Evolutionary conservation across 2,888 invertebrate genomes (phyloP).

Genomic region (Candidula unifasciata): DNA sequence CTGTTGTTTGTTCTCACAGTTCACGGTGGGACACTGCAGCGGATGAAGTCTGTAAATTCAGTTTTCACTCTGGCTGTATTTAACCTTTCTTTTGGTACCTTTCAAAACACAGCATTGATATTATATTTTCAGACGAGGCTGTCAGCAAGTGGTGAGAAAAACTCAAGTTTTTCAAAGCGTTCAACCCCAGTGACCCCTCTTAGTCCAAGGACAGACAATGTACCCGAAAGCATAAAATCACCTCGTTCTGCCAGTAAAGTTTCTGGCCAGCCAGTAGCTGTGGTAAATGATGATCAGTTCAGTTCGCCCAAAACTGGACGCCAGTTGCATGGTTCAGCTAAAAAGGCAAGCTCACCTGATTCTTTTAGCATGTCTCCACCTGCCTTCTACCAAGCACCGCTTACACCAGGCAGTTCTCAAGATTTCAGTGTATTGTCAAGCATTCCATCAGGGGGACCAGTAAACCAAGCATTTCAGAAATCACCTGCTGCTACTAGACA

Average conservation of each 20-base stretch:
- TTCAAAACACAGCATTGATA: neutral
- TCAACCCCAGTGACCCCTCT: conserved; percentile 50
- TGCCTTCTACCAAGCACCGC: conserved; percentile 50
- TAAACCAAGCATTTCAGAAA: neutral
- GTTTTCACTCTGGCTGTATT: too few relatives aligned
- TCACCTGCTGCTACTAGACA: neutral
- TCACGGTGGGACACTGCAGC: too few relatives aligned
- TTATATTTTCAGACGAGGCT: conserved; percentile 26
- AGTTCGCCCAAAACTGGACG: too few relatives aligned
- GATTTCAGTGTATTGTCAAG: conserved; percentile 39
- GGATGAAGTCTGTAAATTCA: too few relatives aligned
- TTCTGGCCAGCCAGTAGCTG: conserved; percentile 47
- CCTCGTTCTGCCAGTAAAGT: conserved; percentile 48
- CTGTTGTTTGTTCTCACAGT: too few relatives aligned
- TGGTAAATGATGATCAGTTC: neutral
- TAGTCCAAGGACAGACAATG: conserved; percentile 56
- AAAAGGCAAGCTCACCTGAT: conserved; percentile 46
- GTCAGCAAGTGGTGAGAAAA: conserved; percentile 16
- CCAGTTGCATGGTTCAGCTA: conserved; percentile 39
- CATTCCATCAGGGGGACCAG: neutral
- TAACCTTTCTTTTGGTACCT: too few relatives aligned
- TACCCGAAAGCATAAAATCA: conserved; percentile 53
- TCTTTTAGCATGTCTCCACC: conserved; percentile 50
- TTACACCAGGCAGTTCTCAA: conserved; percentile 24
- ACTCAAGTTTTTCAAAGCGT: conserved; percentile 21